Percentiles rank a stretch among this genome's conserved stretches.
phyloP scores from a whole-genome alignment of 2,888 invertebrate genomes.

The Parthenolecanium corni region DNA sequence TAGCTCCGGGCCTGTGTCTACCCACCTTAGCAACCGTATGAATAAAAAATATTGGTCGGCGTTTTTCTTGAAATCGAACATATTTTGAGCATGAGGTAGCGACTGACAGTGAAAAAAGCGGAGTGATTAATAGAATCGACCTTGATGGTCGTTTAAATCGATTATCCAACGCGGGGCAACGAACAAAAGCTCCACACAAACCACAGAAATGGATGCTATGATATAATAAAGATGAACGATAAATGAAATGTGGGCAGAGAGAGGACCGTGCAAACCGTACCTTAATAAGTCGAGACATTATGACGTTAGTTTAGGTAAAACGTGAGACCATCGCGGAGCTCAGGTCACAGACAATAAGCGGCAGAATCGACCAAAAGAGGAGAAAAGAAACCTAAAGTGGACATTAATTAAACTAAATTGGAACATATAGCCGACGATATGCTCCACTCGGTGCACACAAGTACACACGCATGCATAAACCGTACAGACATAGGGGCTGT shows the following conservation, averaged over 20 bases:
- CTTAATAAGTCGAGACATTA: conserved; percentile 18
- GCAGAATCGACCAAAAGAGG: background rate
- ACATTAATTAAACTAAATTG: conserved; percentile 28
- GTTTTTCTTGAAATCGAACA: no score
- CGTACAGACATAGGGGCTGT: no score
- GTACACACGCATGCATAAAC: background rate
- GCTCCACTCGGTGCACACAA: no score
- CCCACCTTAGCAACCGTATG: no score
- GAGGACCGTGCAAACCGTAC: conserved; percentile 3
- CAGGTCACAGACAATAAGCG: conserved; percentile 1
- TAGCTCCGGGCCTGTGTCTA: no score
- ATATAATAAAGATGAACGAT: conserved; percentile 28
- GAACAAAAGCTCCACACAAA: conserved; percentile 16
- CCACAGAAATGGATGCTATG: background rate
- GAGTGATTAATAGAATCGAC: conserved; percentile 28
- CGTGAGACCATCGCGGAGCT: conserved; percentile 15
- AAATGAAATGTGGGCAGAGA: conserved; percentile 27
- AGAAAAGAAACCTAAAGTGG: conserved; percentile 15
- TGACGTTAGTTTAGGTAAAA: conserved; percentile 17
- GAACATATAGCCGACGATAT: conserved; percentile 23
- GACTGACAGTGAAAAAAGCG: background rate
- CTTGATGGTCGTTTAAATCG: conserved; percentile 26
- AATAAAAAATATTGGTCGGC: no score
- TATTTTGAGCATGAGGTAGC: background rate
- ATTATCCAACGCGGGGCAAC: conserved; percentile 27